Percentiles rank a stretch among this genome's conserved stretches.
phyloP scores from a whole-genome alignment of 2,113 vertebrate genomes.

The Actinemys pallida region DNA sequence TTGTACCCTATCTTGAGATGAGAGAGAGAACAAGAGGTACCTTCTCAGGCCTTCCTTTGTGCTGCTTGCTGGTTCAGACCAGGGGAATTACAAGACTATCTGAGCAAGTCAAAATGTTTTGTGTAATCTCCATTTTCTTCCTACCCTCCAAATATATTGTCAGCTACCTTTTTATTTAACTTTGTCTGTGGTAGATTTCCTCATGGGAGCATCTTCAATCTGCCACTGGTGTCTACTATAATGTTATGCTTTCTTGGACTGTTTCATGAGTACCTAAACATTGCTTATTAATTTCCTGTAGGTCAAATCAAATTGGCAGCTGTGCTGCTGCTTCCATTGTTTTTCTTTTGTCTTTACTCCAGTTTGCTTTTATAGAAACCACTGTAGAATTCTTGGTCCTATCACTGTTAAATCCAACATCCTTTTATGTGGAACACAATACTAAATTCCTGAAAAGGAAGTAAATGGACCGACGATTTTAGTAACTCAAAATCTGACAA shows the following conservation, averaged over 20 bases:
- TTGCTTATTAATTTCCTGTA: constrained; percentile 68
- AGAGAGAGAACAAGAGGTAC: not conserved
- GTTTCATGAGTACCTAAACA: constrained; percentile 66
- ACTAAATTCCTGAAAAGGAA: not conserved
- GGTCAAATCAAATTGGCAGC: constrained; percentile 58
- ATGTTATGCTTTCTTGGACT: constrained; percentile 74
- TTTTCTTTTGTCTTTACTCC: constrained; percentile 71
- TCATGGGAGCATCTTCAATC: constrained; percentile 59
- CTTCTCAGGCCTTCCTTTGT: not conserved
- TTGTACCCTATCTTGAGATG: not conserved
- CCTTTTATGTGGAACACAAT: not conserved
- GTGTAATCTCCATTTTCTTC: not conserved
- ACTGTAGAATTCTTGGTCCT: constrained; percentile 26
- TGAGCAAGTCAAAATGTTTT: not conserved
- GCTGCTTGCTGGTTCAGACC: not conserved
- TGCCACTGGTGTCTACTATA: constrained; percentile 46
- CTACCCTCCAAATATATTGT: not conserved
- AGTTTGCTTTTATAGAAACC: constrained; percentile 46
- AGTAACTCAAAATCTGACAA: not conserved
- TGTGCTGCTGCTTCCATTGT: constrained; percentile 42
- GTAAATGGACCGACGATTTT: not conserved
- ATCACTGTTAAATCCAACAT: not conserved
- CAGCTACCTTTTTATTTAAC: constrained; percentile 53
- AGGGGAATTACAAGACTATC: not conserved
- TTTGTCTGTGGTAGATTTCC: constrained; percentile 33